Evolutionary conservation across 2,888 invertebrate species (phyloP).

Genomic region (Scrobipalpa costella): DNA sequence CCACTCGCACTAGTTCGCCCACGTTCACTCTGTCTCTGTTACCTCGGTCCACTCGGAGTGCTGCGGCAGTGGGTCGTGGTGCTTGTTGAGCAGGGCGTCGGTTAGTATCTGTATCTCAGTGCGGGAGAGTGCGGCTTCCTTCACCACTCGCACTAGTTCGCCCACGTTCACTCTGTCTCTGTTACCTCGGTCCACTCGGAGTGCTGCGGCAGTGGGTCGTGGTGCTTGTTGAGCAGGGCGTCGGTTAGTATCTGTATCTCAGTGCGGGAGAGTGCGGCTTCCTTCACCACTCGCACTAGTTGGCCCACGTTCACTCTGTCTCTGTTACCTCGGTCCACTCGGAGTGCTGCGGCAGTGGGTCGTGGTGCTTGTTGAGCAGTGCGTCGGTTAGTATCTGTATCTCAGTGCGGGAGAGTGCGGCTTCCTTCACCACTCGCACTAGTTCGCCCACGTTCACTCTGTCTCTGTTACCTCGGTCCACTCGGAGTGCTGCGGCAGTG

Average conservation of each 20-base stretch:
- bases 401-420: conserved; percentile 91
- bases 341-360: conserved; percentile 86
- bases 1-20: conserved; percentile 85
- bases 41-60: conserved; percentile 93
- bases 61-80: conserved; percentile 88
- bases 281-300: conserved; percentile 87
- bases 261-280: conserved; percentile 90
- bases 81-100: conserved; percentile 93
- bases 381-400: conserved; percentile 94
- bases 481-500: conserved; percentile 87
- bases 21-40: conserved; percentile 52
- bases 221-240: conserved; percentile 93
- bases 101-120: conserved; percentile 94
- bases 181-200: conserved; percentile 92
- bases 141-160: conserved; percentile 86
- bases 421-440: conserved; percentile 88
- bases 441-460: conserved; percentile 85
- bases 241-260: conserved; percentile 96
- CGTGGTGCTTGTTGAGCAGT: conserved; percentile 93
- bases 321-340: conserved; percentile 90
- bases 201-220: conserved; percentile 87
- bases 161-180: too few relatives aligned
- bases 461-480: conserved; percentile 89
- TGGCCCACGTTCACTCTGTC: too few relatives aligned
- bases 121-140: conserved; percentile 90